phyloP scores from a whole-genome alignment of 2,113 vertebrate species.

The Lepus timidus region DNA sequence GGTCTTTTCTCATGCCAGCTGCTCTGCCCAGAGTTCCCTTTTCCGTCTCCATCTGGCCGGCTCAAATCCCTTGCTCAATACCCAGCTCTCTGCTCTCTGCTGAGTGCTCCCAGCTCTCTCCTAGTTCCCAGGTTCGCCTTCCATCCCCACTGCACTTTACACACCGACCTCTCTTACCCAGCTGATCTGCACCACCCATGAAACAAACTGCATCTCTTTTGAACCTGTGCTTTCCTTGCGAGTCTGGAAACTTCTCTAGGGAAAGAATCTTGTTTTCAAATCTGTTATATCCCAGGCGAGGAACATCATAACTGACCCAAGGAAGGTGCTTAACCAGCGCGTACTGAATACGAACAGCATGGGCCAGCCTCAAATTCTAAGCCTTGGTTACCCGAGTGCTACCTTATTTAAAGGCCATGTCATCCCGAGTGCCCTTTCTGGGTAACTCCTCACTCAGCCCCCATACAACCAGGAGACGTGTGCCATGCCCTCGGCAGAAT shows the following conservation, averaged over 20 bases:
- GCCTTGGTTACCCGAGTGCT: not conserved
- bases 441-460: not conserved
- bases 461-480: not conserved
- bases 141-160: not conserved
- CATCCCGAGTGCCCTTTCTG: not conserved
- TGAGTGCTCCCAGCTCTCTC: not conserved
- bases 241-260: constrained; percentile 10
- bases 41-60: not conserved
- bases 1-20: not conserved
- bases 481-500: not conserved
- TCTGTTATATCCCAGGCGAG: not conserved
- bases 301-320: not conserved
- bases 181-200: not conserved
- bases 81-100: not conserved
- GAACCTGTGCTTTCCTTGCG: not conserved
- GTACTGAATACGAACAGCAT: not conserved
- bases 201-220: not conserved
- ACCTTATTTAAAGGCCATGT: not conserved
- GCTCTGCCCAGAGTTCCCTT: not conserved
- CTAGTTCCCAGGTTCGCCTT: not conserved
- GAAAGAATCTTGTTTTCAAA: constrained; percentile 22
- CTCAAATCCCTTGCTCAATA: not conserved
- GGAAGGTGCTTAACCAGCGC: not conserved
- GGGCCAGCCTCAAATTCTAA: not conserved
- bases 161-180: not conserved